A percentile compares a stretch with the other conserved stretches of the same genome.
phyloP scores from a whole-genome alignment of 2,113 vertebrate species.

The Ciconia boyciana region DNA sequence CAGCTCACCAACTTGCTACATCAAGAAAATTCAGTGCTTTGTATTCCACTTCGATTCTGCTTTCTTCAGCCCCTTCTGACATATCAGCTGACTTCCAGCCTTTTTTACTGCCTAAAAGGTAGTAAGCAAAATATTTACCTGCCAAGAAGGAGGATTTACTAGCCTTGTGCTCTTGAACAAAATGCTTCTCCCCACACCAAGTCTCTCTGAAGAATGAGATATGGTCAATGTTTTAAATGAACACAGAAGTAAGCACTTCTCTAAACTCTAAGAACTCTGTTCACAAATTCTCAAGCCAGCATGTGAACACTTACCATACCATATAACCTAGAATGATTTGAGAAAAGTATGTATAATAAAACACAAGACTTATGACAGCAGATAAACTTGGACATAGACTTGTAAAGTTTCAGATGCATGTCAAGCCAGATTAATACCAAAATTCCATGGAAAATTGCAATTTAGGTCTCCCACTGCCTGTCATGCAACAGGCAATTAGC shows the following conservation, averaged over 20 bases:
- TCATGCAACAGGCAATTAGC: not conserved
- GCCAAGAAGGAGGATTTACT: not conserved
- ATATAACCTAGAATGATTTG: not conserved
- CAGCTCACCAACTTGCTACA: not conserved
- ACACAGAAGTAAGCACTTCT: not conserved
- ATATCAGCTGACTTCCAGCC: not conserved
- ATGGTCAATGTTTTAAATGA: fast-evolving
- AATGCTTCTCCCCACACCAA: not conserved
- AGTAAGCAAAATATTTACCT: not conserved
- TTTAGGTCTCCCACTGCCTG: not conserved
- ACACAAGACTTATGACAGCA: not conserved
- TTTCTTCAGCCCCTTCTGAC: not conserved
- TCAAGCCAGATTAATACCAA: not conserved
- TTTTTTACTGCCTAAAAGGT: not conserved
- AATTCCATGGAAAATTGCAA: not conserved
- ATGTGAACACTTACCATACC: not conserved
- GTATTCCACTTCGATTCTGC: not conserved
- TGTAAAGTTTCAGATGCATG: not conserved
- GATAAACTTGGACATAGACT: not conserved
- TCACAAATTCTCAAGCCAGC: not conserved
- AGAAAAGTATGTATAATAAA: not conserved
- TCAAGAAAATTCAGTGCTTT: not conserved
- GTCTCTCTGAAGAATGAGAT: not conserved
- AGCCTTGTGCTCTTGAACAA: not conserved
- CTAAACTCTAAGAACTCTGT: not conserved